Conservation (phyloP, 2,797 vertebrate species). For the Chaenodraco wilsoni region DNA sequence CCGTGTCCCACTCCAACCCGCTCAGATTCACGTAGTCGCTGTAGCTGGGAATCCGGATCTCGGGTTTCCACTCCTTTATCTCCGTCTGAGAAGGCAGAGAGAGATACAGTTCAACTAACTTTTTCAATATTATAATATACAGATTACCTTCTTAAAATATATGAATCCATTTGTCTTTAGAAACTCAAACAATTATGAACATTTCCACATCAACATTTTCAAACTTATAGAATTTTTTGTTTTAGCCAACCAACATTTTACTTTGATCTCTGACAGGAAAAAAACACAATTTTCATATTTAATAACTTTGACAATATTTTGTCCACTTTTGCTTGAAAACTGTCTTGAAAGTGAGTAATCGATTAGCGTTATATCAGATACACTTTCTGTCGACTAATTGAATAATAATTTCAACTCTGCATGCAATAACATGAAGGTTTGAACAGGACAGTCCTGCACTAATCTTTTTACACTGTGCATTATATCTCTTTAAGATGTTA, state of each 20-base stretch:
- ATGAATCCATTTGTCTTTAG: too few species aligned
- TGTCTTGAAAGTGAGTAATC: background rate
- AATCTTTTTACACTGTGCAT: background rate
- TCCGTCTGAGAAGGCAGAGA: conserved; percentile 80
- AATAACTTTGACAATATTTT: background rate
- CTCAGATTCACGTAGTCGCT: conserved; percentile 89
- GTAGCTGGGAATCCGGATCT: conserved; percentile 87
- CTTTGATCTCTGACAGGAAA: background rate
- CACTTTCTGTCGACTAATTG: background rate
- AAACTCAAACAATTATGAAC: too few species aligned
- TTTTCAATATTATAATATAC: background rate
- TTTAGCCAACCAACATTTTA: background rate
- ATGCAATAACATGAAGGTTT: background rate
- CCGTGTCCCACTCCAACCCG: conserved; percentile 92
- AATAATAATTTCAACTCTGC: background rate
- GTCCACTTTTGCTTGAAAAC: background rate
- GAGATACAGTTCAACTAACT: background rate
- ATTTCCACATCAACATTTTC: too few species aligned
- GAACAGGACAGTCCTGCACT: background rate
- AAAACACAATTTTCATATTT: background rate
- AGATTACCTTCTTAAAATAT: background rate
- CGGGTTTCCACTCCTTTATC: conserved; percentile 90
- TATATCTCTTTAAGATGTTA: background rate
- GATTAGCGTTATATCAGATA: background rate
- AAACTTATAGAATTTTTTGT: too few species aligned